Conservation (phyloP, 2,113 vertebrate genomes). For the Caranx melampygus region DNA sequence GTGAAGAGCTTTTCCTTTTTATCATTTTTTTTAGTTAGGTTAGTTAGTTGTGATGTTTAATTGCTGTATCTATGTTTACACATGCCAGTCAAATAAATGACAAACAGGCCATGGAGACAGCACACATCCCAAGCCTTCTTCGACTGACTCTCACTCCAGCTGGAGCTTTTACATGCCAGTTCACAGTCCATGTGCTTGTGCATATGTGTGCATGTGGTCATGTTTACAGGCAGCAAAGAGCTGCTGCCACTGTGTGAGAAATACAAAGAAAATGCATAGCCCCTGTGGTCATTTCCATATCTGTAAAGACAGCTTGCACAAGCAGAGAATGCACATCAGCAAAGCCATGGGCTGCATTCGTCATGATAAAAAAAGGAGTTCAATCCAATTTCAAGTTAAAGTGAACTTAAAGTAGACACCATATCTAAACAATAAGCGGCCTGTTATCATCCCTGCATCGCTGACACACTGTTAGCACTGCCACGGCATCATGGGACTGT, state of each 20-base stretch:
- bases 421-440: conserved; percentile 50
- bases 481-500: conserved; percentile 42
- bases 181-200: conserved; percentile 5
- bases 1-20: background rate
- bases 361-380: conserved; percentile 37
- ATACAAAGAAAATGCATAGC: conserved; percentile 11
- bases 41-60: background rate
- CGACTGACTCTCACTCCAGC: conserved; percentile 34
- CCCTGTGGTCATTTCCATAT: conserved; percentile 20
- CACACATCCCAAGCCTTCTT: conserved; percentile 5
- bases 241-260: conserved; percentile 8
- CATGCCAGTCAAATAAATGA: conserved; percentile 6
- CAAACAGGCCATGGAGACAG: conserved; percentile 14
- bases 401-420: conserved; percentile 55
- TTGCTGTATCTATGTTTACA: conserved; percentile 12
- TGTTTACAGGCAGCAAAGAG: background rate
- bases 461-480: conserved; percentile 45
- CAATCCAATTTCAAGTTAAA: conserved; percentile 56
- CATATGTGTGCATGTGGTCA: background rate
- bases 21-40: background rate
- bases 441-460: conserved; percentile 55
- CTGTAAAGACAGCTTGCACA: conserved; percentile 39
- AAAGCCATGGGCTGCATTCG: conserved; percentile 1
- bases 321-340: conserved; percentile 30
- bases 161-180: conserved; percentile 7